Percentiles rank a stretch among this genome's conserved stretches.
Evolutionary conservation across 2,888 invertebrate species (phyloP).

Genomic region (Pterostichus niger): DNA sequence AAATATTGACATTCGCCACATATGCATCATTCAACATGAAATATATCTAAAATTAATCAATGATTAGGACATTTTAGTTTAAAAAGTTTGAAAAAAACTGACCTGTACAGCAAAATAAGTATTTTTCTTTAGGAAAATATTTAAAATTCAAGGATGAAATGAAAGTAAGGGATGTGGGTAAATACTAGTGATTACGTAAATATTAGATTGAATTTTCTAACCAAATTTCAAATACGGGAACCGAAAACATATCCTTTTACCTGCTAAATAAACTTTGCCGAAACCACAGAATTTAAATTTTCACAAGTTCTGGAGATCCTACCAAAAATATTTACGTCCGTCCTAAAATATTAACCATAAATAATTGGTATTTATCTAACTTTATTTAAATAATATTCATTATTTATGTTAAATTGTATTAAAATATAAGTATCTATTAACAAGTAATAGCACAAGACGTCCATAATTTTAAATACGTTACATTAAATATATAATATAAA

Average conservation of each 20-base stretch:
- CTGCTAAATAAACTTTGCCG: slow-evolving; percentile 8
- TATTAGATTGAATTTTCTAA: slow-evolving; percentile 8
- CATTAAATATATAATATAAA: no score
- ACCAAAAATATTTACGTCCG: slow-evolving; percentile 2
- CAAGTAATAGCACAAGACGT: no score
- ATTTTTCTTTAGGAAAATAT: not conserved
- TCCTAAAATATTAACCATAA: slow-evolving; percentile 1
- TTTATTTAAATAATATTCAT: slow-evolving; percentile 6
- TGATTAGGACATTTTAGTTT: not conserved
- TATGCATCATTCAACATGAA: not conserved
- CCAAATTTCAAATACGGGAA: slow-evolving; percentile 9
- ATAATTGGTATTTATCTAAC: not conserved
- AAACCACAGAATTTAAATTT: slow-evolving; percentile 33
- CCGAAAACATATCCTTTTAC: slow-evolving; percentile 27
- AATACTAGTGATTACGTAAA: slow-evolving; percentile 32
- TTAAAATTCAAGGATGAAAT: no score
- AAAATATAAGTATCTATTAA: no score
- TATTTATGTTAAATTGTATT: no score
- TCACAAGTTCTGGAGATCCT: slow-evolving; percentile 2
- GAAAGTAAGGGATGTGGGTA: not conserved
- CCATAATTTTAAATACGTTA: no score
- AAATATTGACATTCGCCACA: slow-evolving; percentile 7
- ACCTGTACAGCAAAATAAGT: not conserved
- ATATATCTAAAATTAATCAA: not conserved
- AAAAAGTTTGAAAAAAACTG: not conserved